Conservation (phyloP, 2,888 invertebrate species). For the Lottia scabra region DNA sequence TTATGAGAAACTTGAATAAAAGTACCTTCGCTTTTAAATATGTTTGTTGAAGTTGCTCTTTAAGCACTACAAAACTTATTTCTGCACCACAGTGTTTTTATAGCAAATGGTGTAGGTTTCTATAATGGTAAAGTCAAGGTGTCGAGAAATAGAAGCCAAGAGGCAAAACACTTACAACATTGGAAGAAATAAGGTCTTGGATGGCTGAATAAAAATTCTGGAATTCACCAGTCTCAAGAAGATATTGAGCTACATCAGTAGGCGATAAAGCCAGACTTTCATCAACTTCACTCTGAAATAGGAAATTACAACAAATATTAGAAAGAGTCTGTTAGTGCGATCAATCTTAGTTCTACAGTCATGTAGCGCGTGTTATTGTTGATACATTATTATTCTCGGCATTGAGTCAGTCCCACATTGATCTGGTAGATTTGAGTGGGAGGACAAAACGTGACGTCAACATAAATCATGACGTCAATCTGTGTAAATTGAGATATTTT, state of each 20-base stretch:
- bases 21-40: no score
- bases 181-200: constrained; percentile 43
- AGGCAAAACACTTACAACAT: constrained; percentile 37
- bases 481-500: background rate
- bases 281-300: constrained; percentile 8
- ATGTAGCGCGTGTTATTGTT: no score
- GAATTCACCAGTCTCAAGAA: constrained; percentile 44
- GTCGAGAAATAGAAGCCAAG: no score
- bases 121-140: no score
- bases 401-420: background rate
- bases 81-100: no score
- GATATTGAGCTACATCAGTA: constrained; percentile 48
- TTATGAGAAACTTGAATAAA: no score
- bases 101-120: no score
- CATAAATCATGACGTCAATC: background rate
- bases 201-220: constrained; percentile 43
- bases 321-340: no score
- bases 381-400: no score
- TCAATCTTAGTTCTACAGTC: no score
- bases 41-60: no score
- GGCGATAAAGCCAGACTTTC: constrained; percentile 44
- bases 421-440: background rate
- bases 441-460: background rate
- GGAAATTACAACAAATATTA: background rate
- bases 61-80: no score